These are phyloP conservation scores for Phortica okadai DNA, from an alignment of 2,888 invertebrate genomes.

Conservation along the genomic window DNA sequence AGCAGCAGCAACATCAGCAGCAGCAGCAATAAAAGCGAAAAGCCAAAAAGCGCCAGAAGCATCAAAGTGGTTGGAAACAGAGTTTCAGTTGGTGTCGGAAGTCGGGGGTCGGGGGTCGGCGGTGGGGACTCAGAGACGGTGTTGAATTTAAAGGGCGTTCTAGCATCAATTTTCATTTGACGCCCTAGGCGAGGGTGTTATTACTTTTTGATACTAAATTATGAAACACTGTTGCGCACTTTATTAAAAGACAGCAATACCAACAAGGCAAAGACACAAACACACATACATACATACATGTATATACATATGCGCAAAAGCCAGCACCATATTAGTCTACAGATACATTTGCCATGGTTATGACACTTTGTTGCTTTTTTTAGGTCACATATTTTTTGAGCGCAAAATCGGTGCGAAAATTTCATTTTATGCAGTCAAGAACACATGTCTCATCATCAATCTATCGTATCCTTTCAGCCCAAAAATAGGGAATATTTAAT, in stretches of 20 bases:
- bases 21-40: neutral
- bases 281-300: no score
- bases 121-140: neutral
- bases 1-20: neutral
- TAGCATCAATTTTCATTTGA: slow-evolving; percentile 22
- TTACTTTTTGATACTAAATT: slow-evolving; percentile 31
- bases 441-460: slow-evolving; percentile 4
- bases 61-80: neutral
- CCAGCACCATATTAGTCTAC: no score
- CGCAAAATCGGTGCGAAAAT: neutral
- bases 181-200: slow-evolving; percentile 27
- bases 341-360: no score
- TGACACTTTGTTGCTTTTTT: neutral
- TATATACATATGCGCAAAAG: no score
- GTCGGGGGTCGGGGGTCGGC: neutral
- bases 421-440: slow-evolving; percentile 3
- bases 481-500: no score
- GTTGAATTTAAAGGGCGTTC: neutral
- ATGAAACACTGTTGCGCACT: slow-evolving; percentile 29
- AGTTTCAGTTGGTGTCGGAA: neutral
- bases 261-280: neutral
- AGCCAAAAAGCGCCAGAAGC: neutral
- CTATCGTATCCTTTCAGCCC: neutral
- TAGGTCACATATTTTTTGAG: neutral
- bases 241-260: slow-evolving; percentile 21